phyloP scores from a whole-genome alignment of 1,140 invertebrate species.

The Habropoda laboriosa region DNA sequence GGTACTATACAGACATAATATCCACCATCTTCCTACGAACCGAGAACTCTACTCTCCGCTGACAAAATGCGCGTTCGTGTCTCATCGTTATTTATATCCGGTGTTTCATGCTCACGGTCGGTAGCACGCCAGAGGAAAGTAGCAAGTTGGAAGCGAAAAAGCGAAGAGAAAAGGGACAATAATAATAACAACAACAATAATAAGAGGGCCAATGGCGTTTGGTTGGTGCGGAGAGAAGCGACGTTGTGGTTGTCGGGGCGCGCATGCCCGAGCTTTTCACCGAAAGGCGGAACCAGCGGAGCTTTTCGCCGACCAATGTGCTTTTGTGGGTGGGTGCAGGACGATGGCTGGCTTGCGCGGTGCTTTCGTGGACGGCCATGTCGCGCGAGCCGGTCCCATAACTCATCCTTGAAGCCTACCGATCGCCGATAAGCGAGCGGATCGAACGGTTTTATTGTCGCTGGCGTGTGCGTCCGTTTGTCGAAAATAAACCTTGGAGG shows the following conservation, averaged over 20 bases:
- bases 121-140: neutral
- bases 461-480: constrained; percentile 16
- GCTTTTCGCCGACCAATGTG: constrained; percentile 67
- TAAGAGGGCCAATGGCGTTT: constrained; percentile 18
- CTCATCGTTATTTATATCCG: constrained; percentile 40
- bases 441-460: constrained; percentile 61
- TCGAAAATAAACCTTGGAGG: constrained; percentile 50
- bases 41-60: neutral
- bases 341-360: constrained; percentile 45
- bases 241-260: too few species aligned
- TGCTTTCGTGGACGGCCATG: constrained; percentile 63
- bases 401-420: constrained; percentile 55
- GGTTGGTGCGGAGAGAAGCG: neutral
- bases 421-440: constrained; percentile 56
- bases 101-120: neutral
- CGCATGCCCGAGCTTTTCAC: constrained; percentile 67
- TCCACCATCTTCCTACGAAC: neutral
- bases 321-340: constrained; percentile 58
- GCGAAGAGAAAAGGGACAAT: neutral
- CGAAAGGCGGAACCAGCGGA: constrained; percentile 60
- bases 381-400: constrained; percentile 42
- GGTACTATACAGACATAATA: neutral
- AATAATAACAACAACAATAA: constrained; percentile 8
- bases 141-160: neutral
- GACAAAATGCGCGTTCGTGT: constrained; percentile 41